Base-by-base conservation (phyloP, 2,797 vertebrate species). In the Morus bassanus region DNA sequence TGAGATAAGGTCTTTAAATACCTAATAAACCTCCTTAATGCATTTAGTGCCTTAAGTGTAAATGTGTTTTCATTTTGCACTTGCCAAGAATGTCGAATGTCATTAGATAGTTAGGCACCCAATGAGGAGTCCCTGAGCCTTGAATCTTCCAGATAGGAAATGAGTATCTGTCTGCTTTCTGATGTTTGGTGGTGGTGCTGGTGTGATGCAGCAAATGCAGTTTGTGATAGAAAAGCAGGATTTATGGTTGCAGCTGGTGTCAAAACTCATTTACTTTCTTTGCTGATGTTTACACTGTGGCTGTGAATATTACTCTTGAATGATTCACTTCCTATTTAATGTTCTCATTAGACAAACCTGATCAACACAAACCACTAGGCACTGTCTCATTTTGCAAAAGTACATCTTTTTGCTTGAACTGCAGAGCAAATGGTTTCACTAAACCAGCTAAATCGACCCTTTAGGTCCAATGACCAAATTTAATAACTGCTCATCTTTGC, bases 401-500 rank as follows among this genome's bases (percentile, higher is more conserved):
- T 35, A 77, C 69, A 57, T 89, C 28, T 84, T 89, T 86, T 90
- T 85, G 75, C 94, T 82, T 59, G 31, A 92, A 65, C 59, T 76
- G 67, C 72, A 43, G 61, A 95, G 76, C 81, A 95, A 95, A 96
- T 91, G 79, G 56, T 89, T 97, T 95, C 84, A 67, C 94, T 96
- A 93, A 97, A 94, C 72, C 81, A 92, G 63, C 75, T 91, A 94
- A 97, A 97, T 88, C 4, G 68, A 96, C 94, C 91, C 85, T 85
- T 85, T 94, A 95, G 70, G 84, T 97, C 85, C 96, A 89, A 93
- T 77, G 91, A 79, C 90, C 89, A 94, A 85, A 92, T 96, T 94
- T 96, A 95, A 95, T 96, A 96, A 95, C 92, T 92, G 91, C 92
- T 97, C 95, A 56, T 96, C 94, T 96, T 91, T 88, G 82, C 80